phyloP scores from a whole-genome alignment of 2,113 vertebrate genomes.

The Castor canadensis region DNA sequence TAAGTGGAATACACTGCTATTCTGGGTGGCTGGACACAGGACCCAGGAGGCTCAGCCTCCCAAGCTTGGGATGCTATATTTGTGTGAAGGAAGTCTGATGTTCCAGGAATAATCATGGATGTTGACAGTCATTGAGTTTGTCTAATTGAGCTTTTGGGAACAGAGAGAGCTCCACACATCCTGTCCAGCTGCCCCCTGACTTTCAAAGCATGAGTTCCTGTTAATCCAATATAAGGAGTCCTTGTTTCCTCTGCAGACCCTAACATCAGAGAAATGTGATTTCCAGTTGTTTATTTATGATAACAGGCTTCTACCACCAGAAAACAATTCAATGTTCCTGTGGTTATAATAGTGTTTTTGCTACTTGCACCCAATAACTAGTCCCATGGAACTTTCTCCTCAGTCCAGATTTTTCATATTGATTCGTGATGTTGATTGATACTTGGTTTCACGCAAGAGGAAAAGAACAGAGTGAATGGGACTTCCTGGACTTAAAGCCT shows the following conservation, averaged over 20 bases:
- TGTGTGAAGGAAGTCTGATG: background rate
- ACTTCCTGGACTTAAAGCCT: background rate
- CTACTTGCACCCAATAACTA: slow-evolving; percentile 2
- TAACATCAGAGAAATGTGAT: slow-evolving; percentile 58
- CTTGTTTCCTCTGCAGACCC: slow-evolving; percentile 3
- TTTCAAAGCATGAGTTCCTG: slow-evolving; percentile 32
- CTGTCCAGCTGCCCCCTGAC: background rate
- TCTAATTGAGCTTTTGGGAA: slow-evolving; percentile 15
- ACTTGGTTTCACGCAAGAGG: background rate
- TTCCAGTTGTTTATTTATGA: slow-evolving; percentile 41
- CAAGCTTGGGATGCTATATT: background rate
- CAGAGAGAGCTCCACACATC: background rate
- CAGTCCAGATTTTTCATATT: background rate
- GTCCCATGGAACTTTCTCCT: background rate
- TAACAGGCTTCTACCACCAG: background rate
- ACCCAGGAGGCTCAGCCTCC: background rate
- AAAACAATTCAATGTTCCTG: slow-evolving; percentile 48
- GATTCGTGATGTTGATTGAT: background rate
- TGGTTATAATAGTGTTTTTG: slow-evolving; percentile 4
- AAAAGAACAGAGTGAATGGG: background rate
- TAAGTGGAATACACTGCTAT: background rate
- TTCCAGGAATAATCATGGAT: background rate
- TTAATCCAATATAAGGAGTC: slow-evolving; percentile 40
- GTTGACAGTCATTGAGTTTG: background rate
- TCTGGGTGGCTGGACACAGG: background rate